phyloP scores from a whole-genome alignment of 2,113 vertebrate genomes.

The Orcinus orca region DNA sequence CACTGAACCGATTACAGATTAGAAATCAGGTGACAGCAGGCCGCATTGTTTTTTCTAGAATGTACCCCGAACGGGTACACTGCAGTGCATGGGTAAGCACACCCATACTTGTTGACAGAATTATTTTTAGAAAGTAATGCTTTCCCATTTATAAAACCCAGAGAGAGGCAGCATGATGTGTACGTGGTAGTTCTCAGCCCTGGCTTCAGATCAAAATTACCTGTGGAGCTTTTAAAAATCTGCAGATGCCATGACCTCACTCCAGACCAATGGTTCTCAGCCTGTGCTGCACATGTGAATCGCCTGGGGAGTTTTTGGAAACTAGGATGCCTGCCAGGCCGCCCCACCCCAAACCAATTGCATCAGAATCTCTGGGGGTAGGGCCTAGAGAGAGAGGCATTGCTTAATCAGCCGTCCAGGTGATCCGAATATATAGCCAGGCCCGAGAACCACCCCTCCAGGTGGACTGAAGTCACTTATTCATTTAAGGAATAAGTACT shows the following conservation, averaged over 20 bases:
- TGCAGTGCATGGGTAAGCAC: conserved; percentile 17
- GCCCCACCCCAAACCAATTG: neutral
- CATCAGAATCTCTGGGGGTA: neutral
- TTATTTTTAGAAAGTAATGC: conserved; percentile 73
- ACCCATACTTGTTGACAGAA: conserved; percentile 63
- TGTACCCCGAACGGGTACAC: neutral
- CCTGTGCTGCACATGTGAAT: neutral
- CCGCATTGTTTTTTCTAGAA: conserved; percentile 30
- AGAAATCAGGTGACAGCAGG: neutral
- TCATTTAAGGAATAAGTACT: neutral
- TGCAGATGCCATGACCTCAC: conserved; percentile 40
- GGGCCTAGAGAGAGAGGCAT: neutral
- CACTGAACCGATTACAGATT: neutral
- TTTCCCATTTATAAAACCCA: conserved; percentile 68
- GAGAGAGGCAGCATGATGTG: conserved; percentile 7
- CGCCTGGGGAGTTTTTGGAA: neutral
- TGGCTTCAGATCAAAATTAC: conserved; percentile 48
- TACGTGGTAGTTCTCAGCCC: conserved; percentile 44
- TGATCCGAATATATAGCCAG: neutral
- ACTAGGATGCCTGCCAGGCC: neutral
- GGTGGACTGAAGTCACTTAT: neutral
- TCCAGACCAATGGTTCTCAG: neutral
- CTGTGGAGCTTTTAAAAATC: conserved; percentile 40
- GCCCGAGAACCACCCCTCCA: neutral
- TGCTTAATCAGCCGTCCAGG: neutral